Percentiles rank a stretch among this genome's conserved stretches.
Evolutionary conservation across 2,113 vertebrate species (phyloP).

Genomic region (Crotophaga sulcirostris): DNA sequence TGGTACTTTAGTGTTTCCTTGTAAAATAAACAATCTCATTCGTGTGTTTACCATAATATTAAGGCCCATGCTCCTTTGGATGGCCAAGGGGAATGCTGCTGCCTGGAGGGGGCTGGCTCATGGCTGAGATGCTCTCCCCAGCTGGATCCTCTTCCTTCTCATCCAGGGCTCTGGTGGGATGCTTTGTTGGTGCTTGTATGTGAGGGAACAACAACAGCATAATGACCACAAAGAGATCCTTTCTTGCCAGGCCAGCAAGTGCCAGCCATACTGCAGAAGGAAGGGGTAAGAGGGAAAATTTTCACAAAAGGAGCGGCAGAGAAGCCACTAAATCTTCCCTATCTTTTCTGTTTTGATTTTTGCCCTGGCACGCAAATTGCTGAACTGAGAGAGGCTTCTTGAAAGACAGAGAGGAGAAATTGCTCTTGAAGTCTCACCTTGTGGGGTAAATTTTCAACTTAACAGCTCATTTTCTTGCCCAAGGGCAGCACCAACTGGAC

Average conservation of each 20-base stretch:
- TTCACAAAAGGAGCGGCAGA: too few species aligned
- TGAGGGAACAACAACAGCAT: background rate
- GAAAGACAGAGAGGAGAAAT: background rate
- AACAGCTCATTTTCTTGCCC: background rate
- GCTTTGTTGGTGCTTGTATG: background rate
- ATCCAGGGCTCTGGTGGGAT: background rate
- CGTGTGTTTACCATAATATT: fast-evolving
- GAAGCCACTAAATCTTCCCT: background rate
- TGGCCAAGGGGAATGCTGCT: background rate
- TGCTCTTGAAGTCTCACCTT: background rate
- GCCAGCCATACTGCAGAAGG: background rate
- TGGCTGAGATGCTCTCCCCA: background rate
- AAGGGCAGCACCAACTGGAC: background rate
- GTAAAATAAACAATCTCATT: background rate
- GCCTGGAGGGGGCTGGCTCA: background rate
- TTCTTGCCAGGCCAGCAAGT: background rate
- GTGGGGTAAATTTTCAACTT: background rate
- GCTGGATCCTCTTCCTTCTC: background rate
- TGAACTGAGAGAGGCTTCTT: too few species aligned
- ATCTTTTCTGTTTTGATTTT: background rate
- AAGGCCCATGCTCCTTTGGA: background rate
- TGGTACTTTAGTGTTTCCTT: background rate
- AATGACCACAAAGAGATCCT: background rate
- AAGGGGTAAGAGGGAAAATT: background rate
- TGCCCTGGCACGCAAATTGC: background rate